Evolutionary conservation across 2,113 vertebrate species (phyloP).

Genomic region (Platysternon megacephalum): DNA sequence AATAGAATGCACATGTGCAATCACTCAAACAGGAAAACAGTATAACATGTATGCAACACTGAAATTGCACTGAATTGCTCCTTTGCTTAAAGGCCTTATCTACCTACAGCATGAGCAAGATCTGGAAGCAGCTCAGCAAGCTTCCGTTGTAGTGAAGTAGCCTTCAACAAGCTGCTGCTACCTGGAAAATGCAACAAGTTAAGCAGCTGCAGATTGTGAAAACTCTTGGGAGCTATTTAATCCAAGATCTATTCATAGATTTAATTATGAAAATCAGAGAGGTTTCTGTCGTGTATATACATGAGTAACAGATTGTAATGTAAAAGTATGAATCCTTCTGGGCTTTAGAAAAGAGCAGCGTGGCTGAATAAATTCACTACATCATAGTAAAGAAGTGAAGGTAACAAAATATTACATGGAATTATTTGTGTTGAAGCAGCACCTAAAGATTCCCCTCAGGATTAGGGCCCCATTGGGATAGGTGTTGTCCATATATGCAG

Average conservation of each 20-base stretch:
- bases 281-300: not conserved
- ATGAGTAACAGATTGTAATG: not conserved
- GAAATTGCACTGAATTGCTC: not conserved
- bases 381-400: not conserved
- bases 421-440: not conserved
- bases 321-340: not conserved
- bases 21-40: not conserved
- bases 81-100: not conserved
- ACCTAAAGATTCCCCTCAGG: not conserved
- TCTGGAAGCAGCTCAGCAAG: not conserved
- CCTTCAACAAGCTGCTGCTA: not conserved
- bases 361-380: not conserved
- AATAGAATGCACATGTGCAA: no score
- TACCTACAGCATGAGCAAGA: not conserved
- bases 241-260: not conserved
- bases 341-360: not conserved
- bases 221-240: not conserved
- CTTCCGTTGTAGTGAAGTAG: not conserved
- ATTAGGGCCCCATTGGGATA: not conserved
- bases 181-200: not conserved
- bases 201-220: not conserved
- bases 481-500: not conserved
- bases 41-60: not conserved
- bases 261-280: not conserved
- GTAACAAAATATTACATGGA: not conserved